Evolutionary conservation across 2,888 invertebrate species (phyloP), one percentile per base, ranked within the genome.

Genomic region (Podotricha telesiphe): DNA sequence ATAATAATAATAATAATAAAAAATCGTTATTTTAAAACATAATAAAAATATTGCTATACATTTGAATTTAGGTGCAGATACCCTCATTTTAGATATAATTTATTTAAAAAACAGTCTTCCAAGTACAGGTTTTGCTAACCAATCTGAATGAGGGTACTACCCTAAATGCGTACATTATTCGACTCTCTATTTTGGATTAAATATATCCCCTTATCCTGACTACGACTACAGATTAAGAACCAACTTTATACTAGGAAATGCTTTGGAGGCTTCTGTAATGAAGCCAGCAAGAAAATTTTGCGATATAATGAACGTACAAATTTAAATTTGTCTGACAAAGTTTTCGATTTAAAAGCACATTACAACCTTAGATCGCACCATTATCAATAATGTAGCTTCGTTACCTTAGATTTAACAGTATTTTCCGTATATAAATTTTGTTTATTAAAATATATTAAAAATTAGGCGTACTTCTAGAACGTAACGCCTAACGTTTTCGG

Each of bases 291-390:
- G 42, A 58, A 22, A 40, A 42, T 19, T 19, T 42, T 42, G n/a
- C 22, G n/a, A 22, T 22, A 59, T 10, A 59, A 28, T 22, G 45
- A 45, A 45, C 45, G 10, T 28, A n/a, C 19, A 15, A 19, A 13
- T 48, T 37, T 34, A 34, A 42, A 40, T 65, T 62, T 65, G 45
- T 59, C 15, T 51, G 59, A 50, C 55, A 69, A 63, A 17, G 34
- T 42, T 66, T 63, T 50, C 15, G 53, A 40, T 66, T 5, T 66
- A 48, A 37, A 69, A 69, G 53, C 48, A 71, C 64, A 64, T 61
- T 65, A 69, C 66, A 63, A 55, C 59, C 65, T 65, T 61, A 55
- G 15, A 58, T 45, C 62, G 59, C 50, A 62, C 13, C 53, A 53
- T 67, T 48, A 48, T 37, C 19, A 48, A 50, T 34, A 47, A 62